These are phyloP conservation scores for Euphydryas editha DNA, from an alignment of 2,888 invertebrate genomes.

Conservation along the genomic window DNA sequence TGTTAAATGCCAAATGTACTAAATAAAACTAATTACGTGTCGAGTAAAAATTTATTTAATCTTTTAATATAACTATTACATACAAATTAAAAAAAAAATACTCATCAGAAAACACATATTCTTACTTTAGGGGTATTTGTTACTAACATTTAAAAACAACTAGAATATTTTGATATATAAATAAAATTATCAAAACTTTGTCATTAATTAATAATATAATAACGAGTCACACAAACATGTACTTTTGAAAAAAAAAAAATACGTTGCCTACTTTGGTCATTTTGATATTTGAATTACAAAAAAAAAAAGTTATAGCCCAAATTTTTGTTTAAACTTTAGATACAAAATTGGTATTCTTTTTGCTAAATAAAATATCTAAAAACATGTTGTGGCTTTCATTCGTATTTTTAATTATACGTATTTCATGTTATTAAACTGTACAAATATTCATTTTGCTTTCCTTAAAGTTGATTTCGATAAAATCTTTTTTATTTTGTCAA, in stretches of 20 bases:
- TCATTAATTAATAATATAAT: background rate
- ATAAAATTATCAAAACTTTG: background rate
- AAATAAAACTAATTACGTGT: constrained; percentile 27
- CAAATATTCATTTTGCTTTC: no score
- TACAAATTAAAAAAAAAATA: constrained; percentile 19
- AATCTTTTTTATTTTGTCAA: no score
- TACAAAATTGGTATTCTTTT: background rate
- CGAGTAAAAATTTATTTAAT: constrained; percentile 21
- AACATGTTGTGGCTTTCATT: no score
- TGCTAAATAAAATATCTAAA: background rate
- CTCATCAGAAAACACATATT: background rate
- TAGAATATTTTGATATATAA: background rate
- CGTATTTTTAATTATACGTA: no score
- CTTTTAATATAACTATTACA: constrained; percentile 18
- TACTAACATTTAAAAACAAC: background rate
- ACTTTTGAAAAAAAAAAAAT: background rate
- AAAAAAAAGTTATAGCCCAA: background rate
- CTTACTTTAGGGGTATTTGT: background rate
- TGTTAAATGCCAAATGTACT: constrained; percentile 37
- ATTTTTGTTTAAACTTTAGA: no score
- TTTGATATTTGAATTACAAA: background rate
- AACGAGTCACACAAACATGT: background rate
- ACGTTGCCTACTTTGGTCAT: background rate
- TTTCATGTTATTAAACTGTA: no score
- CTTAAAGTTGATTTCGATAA: no score